phyloP scores from a whole-genome alignment of 2,888 invertebrate genomes.

The Cheilosia soror region DNA sequence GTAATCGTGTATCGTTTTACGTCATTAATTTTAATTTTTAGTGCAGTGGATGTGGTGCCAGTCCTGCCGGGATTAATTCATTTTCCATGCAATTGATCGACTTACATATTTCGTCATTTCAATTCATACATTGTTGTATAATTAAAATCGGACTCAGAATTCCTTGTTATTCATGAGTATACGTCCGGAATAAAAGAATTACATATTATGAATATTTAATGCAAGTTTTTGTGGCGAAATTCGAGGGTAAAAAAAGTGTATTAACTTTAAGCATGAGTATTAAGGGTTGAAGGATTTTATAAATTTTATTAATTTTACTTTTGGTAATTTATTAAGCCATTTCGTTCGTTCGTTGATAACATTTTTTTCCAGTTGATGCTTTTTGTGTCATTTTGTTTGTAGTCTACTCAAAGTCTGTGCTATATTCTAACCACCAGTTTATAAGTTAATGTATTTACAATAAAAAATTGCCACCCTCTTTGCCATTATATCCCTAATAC shows the following conservation, averaged over 20 bases:
- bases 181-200: constrained; percentile 4
- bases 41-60: neutral
- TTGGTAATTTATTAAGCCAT: too few relatives aligned
- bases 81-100: constrained; percentile 16
- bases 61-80: constrained; percentile 1
- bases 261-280: constrained; percentile 14
- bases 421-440: neutral
- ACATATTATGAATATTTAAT: constrained; percentile 52
- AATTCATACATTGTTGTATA: constrained; percentile 30
- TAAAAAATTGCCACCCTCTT: neutral
- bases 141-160: constrained; percentile 17
- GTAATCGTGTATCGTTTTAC: constrained; percentile 25
- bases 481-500: neutral
- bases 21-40: constrained; percentile 62
- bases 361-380: neutral
- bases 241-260: constrained; percentile 27
- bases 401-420: neutral
- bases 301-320: neutral
- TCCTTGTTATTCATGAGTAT: constrained; percentile 14
- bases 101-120: neutral
- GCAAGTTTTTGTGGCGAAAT: constrained; percentile 14
- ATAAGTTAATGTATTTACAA: neutral
- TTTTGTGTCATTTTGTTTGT: neutral
- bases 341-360: too few relatives aligned
- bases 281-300: neutral